Evolutionary conservation across 2,888 invertebrate genomes (phyloP).

Genomic region (Euplexia lucipara): DNA sequence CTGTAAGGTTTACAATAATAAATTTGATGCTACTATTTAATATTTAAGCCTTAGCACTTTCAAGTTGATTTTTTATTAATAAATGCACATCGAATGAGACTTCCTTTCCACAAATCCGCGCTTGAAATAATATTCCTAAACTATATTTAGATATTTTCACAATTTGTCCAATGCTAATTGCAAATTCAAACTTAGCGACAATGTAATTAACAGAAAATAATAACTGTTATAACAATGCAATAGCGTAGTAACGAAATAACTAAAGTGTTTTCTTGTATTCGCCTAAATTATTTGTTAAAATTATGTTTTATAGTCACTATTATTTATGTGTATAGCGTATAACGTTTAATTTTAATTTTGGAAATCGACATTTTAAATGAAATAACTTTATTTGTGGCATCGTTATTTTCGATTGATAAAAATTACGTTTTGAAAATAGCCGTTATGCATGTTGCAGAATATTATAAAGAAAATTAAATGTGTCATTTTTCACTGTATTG

Average conservation of each 20-base stretch:
- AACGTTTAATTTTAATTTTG: conserved; percentile 73
- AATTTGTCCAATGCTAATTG: conserved; percentile 57
- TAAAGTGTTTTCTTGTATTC: conserved; percentile 53
- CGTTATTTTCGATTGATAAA: conserved; percentile 39
- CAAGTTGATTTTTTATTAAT: conserved; percentile 1
- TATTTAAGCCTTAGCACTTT: conserved; percentile 6
- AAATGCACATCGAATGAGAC: conserved; percentile 4
- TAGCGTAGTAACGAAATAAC: conserved; percentile 52
- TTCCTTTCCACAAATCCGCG: conserved; percentile 58
- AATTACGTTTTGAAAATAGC: conserved; percentile 47
- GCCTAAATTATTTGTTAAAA: conserved; percentile 72
- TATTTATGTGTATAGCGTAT: conserved; percentile 76
- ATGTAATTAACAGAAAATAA: conserved; percentile 40
- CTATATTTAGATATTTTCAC: conserved; percentile 59
- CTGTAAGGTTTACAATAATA: conserved; percentile 1
- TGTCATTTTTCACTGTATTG: conserved; percentile 55
- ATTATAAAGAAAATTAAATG: conserved; percentile 37
- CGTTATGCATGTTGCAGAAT: conserved; percentile 52
- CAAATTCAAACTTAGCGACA: conserved; percentile 49
- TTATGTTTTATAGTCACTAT: conserved; percentile 72
- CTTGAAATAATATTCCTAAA: conserved; percentile 60
- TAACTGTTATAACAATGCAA: conserved; percentile 62
- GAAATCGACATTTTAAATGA: conserved; percentile 54
- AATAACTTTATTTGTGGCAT: conserved; percentile 50
- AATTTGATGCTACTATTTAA: conserved; percentile 6